Evolutionary conservation across 92 coral and sea anemone species (phyloP), one percentile per base, ranked within the genome.

Genomic region (Porites rus): DNA sequence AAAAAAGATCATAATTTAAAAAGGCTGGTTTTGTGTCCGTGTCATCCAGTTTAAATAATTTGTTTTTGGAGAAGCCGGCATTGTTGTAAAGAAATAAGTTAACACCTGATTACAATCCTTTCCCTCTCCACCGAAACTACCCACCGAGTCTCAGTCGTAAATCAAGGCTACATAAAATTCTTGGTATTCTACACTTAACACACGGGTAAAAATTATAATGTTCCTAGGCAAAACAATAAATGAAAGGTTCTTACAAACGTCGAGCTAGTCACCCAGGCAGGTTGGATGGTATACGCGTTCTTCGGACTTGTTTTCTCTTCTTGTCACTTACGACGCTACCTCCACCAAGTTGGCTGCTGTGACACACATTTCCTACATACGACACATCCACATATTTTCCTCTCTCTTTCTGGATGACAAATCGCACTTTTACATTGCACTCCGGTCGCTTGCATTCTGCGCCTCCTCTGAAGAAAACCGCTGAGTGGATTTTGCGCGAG

Each of bases 401-500:
- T 65, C 16, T 83, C 66, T 83, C 87, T 74, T 83, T 83, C 18
- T 71, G 87, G 74, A 83, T 83, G 54, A 83, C 87, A 73, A 83
- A 83, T 25, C 87, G 72, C 74, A 87, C 90, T 31, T 87, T 79
- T 1, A 87, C 90, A 74, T 79, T 71, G 17, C 90, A 87, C 43
- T 81, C 90, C 59, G 90, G 90, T 43, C 85, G 88, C 85, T 81
- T 80, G 64, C 90, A 87, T 46, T 78, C 85, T 50, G 79, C 90
- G 10, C 85, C 74, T 81, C 88, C 90, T 69, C 85, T 72, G 78
- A 87, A 87, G 88, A 78, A 87, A 71, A 81, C 86, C 68, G 90
- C 85, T 68, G 86, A 87, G 70, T 81, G 85, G 80, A 83, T 83
- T 80, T 79, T 78, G 17, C 86, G 84, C 10, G 86, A 78, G 74